These are phyloP conservation scores for Caenorhabditis uteleia DNA, from an alignment of 2,888 invertebrate species.

Conservation along the genomic window DNA sequence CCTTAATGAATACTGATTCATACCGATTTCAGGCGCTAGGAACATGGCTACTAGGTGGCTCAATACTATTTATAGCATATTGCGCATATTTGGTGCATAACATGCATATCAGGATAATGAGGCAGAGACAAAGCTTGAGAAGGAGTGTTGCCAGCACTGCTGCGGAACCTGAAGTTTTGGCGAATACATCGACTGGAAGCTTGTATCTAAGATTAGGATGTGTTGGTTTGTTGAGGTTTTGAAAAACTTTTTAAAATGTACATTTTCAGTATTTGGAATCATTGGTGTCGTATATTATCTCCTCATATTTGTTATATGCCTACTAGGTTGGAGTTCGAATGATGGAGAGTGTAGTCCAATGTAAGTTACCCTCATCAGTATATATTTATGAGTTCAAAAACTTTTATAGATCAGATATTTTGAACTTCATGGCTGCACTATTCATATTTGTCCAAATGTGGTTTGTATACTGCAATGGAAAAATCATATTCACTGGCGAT, in stretches of 20 bases:
- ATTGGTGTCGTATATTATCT: constrained; percentile 54
- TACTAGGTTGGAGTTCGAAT: constrained; percentile 41
- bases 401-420: constrained; percentile 34
- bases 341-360: constrained; percentile 46
- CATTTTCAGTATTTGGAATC: constrained; percentile 50
- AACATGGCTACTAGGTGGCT: constrained; percentile 46
- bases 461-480: constrained; percentile 61
- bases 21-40: constrained; percentile 29
- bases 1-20: background rate
- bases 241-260: background rate
- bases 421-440: constrained; percentile 40
- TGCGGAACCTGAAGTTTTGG: constrained; percentile 35
- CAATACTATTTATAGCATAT: constrained; percentile 47
- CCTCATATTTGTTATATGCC: constrained; percentile 43
- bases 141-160: constrained; percentile 20
- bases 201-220: constrained; percentile 56
- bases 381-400: background rate
- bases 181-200: constrained; percentile 58
- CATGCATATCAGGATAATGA: constrained; percentile 30
- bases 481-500: constrained; percentile 52
- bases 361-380: constrained; percentile 7
- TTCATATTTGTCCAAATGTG: constrained; percentile 58
- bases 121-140: constrained; percentile 29
- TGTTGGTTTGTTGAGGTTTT: constrained; percentile 33
- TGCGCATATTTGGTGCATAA: constrained; percentile 41